phyloP scores from a whole-genome alignment of 2,113 vertebrate genomes.

The Ariopsis seemanni region DNA sequence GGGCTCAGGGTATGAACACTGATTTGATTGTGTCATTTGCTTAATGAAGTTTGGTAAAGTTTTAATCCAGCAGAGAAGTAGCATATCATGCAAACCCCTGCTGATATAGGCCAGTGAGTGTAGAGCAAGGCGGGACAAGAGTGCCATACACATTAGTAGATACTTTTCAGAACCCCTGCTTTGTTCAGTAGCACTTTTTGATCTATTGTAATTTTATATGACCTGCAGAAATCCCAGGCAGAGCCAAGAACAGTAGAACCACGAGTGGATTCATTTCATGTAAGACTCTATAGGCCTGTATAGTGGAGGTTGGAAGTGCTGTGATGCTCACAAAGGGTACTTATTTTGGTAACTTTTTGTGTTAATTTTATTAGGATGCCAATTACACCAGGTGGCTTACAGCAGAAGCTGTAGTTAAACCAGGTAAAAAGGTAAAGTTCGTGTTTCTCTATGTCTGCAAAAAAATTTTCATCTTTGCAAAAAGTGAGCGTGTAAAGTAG shows the following conservation, averaged over 20 bases:
- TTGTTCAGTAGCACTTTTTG: background rate
- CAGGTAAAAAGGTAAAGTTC: slow-evolving; percentile 30
- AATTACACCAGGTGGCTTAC: slow-evolving; percentile 57
- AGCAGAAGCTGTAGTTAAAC: slow-evolving; percentile 52
- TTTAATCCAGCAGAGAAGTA: background rate
- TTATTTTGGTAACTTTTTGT: background rate
- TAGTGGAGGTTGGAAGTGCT: background rate
- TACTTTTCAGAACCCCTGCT: background rate
- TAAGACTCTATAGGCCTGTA: slow-evolving; percentile 48
- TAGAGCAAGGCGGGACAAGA: background rate
- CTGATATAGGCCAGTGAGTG: background rate
- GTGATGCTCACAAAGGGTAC: background rate
- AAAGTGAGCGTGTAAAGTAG: too few species aligned
- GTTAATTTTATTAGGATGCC: slow-evolving; percentile 25
- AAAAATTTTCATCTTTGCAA: background rate
- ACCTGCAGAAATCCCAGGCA: slow-evolving; percentile 72
- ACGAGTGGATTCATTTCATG: slow-evolving; percentile 23
- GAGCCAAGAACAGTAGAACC: slow-evolving; percentile 51
- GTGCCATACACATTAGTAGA: too few species aligned
- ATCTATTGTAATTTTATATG: background rate
- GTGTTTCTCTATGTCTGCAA: background rate
- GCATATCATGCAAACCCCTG: background rate
- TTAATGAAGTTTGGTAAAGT: background rate
- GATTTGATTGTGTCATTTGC: background rate
- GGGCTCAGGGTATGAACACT: background rate